These are phyloP conservation scores for Macaria notata DNA, from an alignment of 2,888 invertebrate genomes.

Conservation along the genomic window DNA sequence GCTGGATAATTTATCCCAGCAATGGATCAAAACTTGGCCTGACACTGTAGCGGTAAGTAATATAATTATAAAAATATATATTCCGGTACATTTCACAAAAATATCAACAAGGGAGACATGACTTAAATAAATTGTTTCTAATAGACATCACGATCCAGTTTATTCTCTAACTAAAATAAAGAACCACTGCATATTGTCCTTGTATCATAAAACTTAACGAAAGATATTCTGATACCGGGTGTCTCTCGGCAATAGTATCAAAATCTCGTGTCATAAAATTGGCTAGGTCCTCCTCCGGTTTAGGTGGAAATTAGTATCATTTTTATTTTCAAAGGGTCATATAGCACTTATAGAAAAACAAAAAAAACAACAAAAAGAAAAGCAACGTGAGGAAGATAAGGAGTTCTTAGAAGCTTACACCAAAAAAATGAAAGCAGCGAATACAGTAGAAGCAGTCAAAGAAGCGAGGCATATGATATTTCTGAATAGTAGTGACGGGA, in stretches of 20 bases:
- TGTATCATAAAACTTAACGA: too few species aligned
- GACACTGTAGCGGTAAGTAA: slow-evolving; percentile 48
- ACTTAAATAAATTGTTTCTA: too few species aligned
- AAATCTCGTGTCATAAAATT: too few species aligned
- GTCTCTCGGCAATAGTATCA: too few species aligned
- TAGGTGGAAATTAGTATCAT: too few species aligned
- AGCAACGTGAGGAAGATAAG: slow-evolving; percentile 36
- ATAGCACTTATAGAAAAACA: slow-evolving; percentile 37
- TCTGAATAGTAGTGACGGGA: slow-evolving; percentile 53
- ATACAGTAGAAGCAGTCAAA: slow-evolving; percentile 37
- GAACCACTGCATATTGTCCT: too few species aligned
- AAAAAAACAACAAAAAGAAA: slow-evolving; percentile 40
- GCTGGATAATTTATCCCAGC: slow-evolving; percentile 50
- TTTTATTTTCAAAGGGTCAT: slow-evolving; percentile 39
- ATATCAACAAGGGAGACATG: too few species aligned
- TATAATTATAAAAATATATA: not conserved
- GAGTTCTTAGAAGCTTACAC: slow-evolving; percentile 35
- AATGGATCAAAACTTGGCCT: slow-evolving; percentile 57
- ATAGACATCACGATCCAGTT: too few species aligned
- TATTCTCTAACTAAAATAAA: too few species aligned
- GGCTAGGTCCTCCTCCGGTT: too few species aligned
- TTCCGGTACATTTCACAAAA: too few species aligned
- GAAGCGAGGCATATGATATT: slow-evolving; percentile 54
- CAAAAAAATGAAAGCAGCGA: slow-evolving; percentile 26
- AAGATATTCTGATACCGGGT: too few species aligned